Base-by-base conservation (phyloP, 2,797 vertebrate genomes). In the Rhodeus uyekii region DNA sequence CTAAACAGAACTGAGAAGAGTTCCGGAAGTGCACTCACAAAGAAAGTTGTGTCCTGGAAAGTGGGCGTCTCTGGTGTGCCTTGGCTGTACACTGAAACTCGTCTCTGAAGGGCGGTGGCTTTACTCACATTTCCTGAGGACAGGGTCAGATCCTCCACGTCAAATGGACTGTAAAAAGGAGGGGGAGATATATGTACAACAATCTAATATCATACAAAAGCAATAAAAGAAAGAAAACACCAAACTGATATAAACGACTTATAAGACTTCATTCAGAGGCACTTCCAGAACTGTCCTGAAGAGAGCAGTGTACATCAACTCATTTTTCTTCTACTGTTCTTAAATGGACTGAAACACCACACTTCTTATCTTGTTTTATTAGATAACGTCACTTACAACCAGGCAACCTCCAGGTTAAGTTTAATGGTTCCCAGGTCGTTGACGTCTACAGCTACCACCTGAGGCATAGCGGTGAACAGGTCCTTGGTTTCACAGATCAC, bases 401-500 rank as follows among this genome's bases (percentile, higher is more conserved):
- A 99, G 50, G 95, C 96, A 90, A 99, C 98, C 91, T 99, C 98
- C 91, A 99, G 96, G 92, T 98, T 99, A 88, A 99, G 94, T 87
- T 99, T 99, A 89, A 99, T 95, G 83, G 98, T 99, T 24, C 97
- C 98, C 46, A 99, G 95, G 93, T 99, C 98, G 0, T 99, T 99
- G 86, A 99, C 96, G 73, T 99, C 98, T 39, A 99, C 98, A 38
- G 97, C 98, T 83, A 99, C 96, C 90, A 97, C 96, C 89, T 99
- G 98, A 86, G 98, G 97, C 89, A 95, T 96, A 87, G 98, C 97
- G 22, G 97, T 98, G 88, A 99, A 99, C 73, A 99, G 92, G 84
- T 99, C 98, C 93, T 98, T 99, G 75, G 98, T 99, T 91, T 99
- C 98, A 64, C 98, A 99, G 87, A 97, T 99, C 73, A 99, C 97